Conservation (phyloP, 2,888 invertebrate genomes). For the Mesopsocus fuscifrons region DNA sequence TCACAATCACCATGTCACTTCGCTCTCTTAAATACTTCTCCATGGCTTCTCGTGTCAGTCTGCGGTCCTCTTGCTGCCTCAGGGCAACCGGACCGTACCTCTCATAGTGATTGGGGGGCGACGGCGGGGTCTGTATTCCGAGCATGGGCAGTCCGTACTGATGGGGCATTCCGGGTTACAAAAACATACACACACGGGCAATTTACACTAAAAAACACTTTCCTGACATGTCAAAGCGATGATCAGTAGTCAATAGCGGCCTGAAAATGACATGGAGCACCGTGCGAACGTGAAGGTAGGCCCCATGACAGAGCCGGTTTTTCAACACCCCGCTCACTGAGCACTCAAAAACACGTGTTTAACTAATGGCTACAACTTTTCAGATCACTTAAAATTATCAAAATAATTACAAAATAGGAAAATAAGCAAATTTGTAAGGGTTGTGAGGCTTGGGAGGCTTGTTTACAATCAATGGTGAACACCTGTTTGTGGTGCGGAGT, state of each 20-base stretch:
- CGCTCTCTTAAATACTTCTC: conserved; percentile 86
- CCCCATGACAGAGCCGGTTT: background rate
- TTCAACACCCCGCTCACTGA: too few species aligned
- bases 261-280: conserved; percentile 2
- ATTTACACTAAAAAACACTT: background rate
- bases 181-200: background rate
- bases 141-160: conserved; percentile 57
- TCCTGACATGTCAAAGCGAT: conserved; percentile 9
- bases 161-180: conserved; percentile 61
- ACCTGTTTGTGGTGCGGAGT: conserved; percentile 55
- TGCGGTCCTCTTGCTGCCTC: conserved; percentile 54
- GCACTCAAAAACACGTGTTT: too few species aligned
- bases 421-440: too few species aligned
- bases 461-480: conserved; percentile 30
- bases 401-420: too few species aligned
- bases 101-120: conserved; percentile 31
- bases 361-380: too few species aligned
- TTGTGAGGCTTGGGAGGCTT: background rate
- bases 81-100: conserved; percentile 13
- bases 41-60: conserved; percentile 84
- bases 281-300: conserved; percentile 6
- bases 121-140: conserved; percentile 63
- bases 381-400: too few species aligned
- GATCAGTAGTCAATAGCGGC: background rate
- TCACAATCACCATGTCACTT: conserved; percentile 90